These are phyloP conservation scores for Macrobrachium rosenbergii DNA, from an alignment of 1,140 invertebrate species.

Conservation along the genomic window DNA sequence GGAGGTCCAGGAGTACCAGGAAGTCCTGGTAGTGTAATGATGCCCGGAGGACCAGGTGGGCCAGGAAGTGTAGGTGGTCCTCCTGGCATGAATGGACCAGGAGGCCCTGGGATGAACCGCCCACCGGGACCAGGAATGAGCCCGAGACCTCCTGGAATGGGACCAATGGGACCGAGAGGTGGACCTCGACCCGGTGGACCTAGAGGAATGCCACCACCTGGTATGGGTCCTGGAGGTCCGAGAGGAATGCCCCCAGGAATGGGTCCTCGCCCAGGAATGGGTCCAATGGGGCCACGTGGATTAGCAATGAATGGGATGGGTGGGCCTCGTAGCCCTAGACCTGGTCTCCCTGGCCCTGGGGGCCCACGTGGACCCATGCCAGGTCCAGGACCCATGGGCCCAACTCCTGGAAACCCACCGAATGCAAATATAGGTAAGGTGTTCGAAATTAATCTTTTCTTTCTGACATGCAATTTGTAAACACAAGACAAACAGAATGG, in stretches of 20 bases:
- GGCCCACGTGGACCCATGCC: slow-evolving; percentile 23
- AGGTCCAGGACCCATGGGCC: slow-evolving; percentile 25
- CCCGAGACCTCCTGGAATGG: slow-evolving; percentile 23
- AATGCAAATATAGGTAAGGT: neutral
- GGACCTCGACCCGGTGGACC: slow-evolving; percentile 44
- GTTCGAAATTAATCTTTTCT: too few species aligned
- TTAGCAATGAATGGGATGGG: slow-evolving; percentile 56
- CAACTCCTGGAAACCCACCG: neutral
- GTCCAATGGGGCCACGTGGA: slow-evolving; percentile 56
- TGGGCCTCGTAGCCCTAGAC: slow-evolving; percentile 48
- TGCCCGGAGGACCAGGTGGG: slow-evolving; percentile 45
- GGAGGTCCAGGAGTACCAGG: slow-evolving; percentile 34
- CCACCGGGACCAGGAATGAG: slow-evolving; percentile 42
- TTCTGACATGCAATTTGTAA: too few species aligned
- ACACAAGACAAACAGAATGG: too few species aligned
- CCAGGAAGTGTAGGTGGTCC: slow-evolving; percentile 31
- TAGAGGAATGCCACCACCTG: slow-evolving; percentile 51
- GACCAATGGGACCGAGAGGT: slow-evolving; percentile 41
- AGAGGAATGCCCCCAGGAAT: slow-evolving; percentile 55
- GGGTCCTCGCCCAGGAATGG: slow-evolving; percentile 54
- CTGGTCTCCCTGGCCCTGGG: slow-evolving; percentile 50
- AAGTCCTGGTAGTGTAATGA: slow-evolving; percentile 13
- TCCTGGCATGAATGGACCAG: slow-evolving; percentile 38
- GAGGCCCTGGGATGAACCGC: slow-evolving; percentile 46
- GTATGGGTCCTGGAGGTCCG: slow-evolving; percentile 45